Evolutionary conservation across 2,113 vertebrate genomes (phyloP), one percentile per base, ranked within the genome.

Genomic region (Nibea albiflora): DNA sequence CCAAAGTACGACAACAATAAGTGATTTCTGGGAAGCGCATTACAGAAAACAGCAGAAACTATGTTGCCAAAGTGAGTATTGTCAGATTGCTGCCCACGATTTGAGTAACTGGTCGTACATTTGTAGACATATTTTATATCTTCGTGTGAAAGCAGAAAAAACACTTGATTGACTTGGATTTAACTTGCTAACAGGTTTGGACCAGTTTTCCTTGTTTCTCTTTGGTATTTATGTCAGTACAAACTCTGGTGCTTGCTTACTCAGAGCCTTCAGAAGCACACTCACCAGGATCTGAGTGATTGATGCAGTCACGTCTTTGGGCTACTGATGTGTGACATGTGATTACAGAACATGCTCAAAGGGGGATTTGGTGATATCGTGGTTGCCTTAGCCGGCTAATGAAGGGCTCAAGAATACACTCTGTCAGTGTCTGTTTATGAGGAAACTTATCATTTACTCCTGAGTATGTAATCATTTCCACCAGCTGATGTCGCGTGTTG

Each of bases 401-500:
- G 76, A 61, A 54, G 2, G 52, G 83, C 87, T 80, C 78, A 86
- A 22, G 64, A 85, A 73, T 8, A 67, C 60, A 78, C 71, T 75
- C 54, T 44, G 70, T 88, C 76, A 83, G 68, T 83, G 71, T 78
- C 28, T 88, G 67, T 78, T 82, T 72, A 57, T 39, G 82, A 76
- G 73, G 44, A 73, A 79, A 81, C 83, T 28, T 80, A 70, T 88
- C 49, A 89, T 93, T 91, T 85, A 69, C 70, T 78, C 53, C 54
- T 42, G 77, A 62, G 77, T 42, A 8, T 67, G 80, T 67, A 80
- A 85, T 85, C 65, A 83, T 83, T 82, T 83, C 75, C 84, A 71
- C 79, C 72, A 61, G 70, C 81, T 90, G 86, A 90, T 70, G 68
- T 72, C 46, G 77, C 65, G 39, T 3, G 20, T 87, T 82, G 90